A percentile compares a stretch with the other conserved stretches of the same genome.
Conservation (phyloP, 1,140 invertebrate genomes). For the Drosophila fuyamai region DNA sequence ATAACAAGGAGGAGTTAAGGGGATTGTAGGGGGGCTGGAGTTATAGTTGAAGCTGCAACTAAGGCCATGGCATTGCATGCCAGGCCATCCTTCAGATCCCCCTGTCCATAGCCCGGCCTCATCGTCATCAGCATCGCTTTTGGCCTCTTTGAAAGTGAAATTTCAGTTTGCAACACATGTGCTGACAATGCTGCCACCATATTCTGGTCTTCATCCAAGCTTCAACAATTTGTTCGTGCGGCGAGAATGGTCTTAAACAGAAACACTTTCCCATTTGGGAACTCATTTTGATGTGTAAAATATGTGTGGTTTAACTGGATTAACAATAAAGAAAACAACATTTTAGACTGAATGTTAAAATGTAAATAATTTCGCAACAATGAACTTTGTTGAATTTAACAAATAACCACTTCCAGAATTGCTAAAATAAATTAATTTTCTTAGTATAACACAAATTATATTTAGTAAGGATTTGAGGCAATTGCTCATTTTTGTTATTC, state of each 20-base stretch:
- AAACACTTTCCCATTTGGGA: conserved; percentile 18
- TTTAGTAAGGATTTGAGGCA: no score
- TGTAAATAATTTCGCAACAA: no score
- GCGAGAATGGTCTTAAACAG: conserved; percentile 18
- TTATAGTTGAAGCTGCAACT: conserved; percentile 33
- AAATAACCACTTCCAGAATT: no score
- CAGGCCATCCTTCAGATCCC: conserved; percentile 6
- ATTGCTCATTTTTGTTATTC: no score
- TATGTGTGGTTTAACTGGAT: not conserved
- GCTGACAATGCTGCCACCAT: conserved; percentile 17
- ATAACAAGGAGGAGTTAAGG: conserved; percentile 7
- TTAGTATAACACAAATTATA: no score
- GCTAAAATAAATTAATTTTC: no score
- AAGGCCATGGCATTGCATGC: conserved; percentile 30
- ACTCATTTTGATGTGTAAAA: not conserved
- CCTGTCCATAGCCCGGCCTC: conserved; percentile 4
- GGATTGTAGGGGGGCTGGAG: not conserved
- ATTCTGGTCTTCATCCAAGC: not conserved
- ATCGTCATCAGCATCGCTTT: conserved; percentile 40
- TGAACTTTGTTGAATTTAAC: no score
- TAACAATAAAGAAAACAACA: not conserved
- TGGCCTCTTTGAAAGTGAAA: conserved; percentile 74
- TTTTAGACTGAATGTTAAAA: no score
- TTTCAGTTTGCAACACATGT: conserved; percentile 60
- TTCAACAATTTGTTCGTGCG: conserved; percentile 22